Evolutionary conservation across 2,797 vertebrate genomes (phyloP).

Genomic region (Spatula clypeata): DNA sequence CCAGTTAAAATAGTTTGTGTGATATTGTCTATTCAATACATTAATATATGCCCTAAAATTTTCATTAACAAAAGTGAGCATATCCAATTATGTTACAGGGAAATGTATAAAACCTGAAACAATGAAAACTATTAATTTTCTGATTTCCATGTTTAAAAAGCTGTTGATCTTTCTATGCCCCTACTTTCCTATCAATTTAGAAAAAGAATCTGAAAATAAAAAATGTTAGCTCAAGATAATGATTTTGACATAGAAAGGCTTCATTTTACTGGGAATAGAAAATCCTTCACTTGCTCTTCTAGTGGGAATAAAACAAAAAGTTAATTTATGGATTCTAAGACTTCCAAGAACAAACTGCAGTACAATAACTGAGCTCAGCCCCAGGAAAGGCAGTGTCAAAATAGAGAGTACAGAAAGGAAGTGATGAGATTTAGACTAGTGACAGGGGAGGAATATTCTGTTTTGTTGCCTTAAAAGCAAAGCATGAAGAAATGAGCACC

Average conservation of each 20-base stretch:
- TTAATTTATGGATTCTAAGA: constrained; percentile 49
- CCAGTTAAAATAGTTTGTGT: neutral
- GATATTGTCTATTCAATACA: neutral
- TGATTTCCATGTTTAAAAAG: constrained; percentile 67
- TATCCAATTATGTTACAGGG: constrained; percentile 29
- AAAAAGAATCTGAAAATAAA: constrained; percentile 58
- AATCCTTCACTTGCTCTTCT: constrained; percentile 58
- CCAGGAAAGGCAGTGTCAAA: constrained; percentile 28
- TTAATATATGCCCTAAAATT: constrained; percentile 21
- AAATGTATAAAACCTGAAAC: constrained; percentile 44
- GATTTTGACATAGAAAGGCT: constrained; percentile 71
- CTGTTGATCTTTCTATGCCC: constrained; percentile 74
- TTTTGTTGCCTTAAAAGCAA: constrained; percentile 6
- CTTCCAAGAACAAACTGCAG: constrained; percentile 52
- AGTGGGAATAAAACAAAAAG: constrained; percentile 64
- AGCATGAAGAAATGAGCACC: neutral
- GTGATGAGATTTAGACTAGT: constrained; percentile 1
- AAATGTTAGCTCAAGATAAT: constrained; percentile 77
- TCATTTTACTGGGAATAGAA: constrained; percentile 58
- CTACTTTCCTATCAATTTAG: constrained; percentile 72
- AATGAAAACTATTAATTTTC: constrained; percentile 29
- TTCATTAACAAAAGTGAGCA: constrained; percentile 61
- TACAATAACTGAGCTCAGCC: neutral
- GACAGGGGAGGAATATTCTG: neutral
- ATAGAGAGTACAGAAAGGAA: neutral